A percentile compares a stretch with the other conserved stretches of the same genome.
These are phyloP conservation scores for Brevimyrus niger DNA, from an alignment of 2,113 vertebrate species.

Conservation along the genomic window DNA sequence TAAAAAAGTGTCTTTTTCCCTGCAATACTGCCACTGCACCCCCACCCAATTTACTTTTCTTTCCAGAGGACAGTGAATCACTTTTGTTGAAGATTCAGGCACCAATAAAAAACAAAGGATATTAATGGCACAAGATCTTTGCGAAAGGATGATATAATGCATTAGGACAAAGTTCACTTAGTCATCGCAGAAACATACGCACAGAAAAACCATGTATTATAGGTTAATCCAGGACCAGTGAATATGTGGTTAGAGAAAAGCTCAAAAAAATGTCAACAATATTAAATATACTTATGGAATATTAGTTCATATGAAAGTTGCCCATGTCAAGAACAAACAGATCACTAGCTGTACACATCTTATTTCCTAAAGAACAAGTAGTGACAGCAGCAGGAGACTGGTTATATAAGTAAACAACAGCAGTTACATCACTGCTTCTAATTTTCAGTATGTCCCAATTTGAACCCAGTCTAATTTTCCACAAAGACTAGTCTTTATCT, in stretches of 20 bases:
- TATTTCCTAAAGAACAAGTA: background rate
- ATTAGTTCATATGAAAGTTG: background rate
- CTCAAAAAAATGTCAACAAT: background rate
- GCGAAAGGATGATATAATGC: background rate
- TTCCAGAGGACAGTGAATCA: background rate
- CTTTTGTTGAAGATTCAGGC: background rate
- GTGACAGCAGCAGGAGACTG: background rate
- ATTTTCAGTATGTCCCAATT: slow-evolving; percentile 10
- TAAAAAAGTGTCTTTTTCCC: background rate
- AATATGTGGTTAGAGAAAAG: background rate
- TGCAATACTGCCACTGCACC: background rate
- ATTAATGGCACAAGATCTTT: background rate
- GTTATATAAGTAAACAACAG: slow-evolving; percentile 12
- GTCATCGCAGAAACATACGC: background rate
- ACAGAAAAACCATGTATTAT: background rate
- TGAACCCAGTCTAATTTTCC: slow-evolving; percentile 5
- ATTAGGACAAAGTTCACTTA: background rate
- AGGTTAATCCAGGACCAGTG: background rate
- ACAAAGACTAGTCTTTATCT: background rate
- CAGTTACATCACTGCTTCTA: slow-evolving; percentile 10
- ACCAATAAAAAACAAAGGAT: background rate
- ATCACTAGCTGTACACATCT: slow-evolving; percentile 1
- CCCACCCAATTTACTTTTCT: background rate
- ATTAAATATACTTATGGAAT: background rate
- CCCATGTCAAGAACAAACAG: background rate